Base-by-base conservation (phyloP, 2,113 vertebrate genomes). In the Pygoscelis antarcticus region DNA sequence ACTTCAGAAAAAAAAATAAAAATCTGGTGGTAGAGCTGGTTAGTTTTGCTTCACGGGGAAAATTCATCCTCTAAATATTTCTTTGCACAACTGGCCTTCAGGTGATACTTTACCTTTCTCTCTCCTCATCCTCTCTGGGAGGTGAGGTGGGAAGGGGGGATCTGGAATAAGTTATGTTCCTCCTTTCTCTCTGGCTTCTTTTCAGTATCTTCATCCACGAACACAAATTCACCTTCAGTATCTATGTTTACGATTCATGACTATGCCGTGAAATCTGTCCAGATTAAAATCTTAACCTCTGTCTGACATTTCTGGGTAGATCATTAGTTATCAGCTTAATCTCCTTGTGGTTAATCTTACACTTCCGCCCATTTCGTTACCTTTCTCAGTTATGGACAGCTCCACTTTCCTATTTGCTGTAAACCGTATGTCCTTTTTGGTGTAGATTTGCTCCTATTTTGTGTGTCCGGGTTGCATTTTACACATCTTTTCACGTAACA, bases 241-340 rank as follows among this genome's bases (percentile, higher is more conserved):
- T 65, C 38, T 23, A 1, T 95, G 90, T 95, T 97, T 94, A 85
- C 84, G 61, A 9, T 64, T 83, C 66, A 23, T 44, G 49, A 23
- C 65, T 76, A 4, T 0, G 20, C 78, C 15, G 1, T 88, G 93
- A 84, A 83, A 80, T 96, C 79, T 74, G 58, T 51, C 79, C 79
- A 88, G 95, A 96, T 96, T 95, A 96, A 95, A 92, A 94, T 94
- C 93, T 96, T 95, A 93, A 91, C 96, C 96, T 95, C 96, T 91
- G 87, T 21, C 93, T 96, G 95, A 83, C 95, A 46, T 90, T 90
- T 90, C 78, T 85, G 66, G 83, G 91, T 44, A 80, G 96, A 97
- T 96, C 92, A 77, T 94, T 95, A 93, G 90, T 96, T 97, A 96
- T 93, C 96, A 88, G 58, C 85, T 57, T 94, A 69, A 96, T 96